Evolutionary conservation across 64 coral and sea anemone species (phyloP), one percentile per base, ranked within the genome.

Genomic region (Dendronephthya gigantea): DNA sequence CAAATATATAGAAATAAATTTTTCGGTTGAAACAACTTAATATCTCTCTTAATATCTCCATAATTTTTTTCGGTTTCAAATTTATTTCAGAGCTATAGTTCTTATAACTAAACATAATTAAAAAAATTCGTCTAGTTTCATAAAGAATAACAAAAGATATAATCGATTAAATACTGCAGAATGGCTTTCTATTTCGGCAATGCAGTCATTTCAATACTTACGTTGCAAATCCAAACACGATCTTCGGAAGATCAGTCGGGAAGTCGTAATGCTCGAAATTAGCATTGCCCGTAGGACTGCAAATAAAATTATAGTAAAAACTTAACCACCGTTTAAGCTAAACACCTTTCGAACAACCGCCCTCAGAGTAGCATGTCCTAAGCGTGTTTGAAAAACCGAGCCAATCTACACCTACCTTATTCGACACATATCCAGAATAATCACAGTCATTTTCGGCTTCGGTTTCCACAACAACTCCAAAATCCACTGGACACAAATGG

Each of bases 191-290:
- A n/a, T n/a, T n/a, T n/a, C n/a, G n/a, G n/a, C n/a, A n/a, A n/a
- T n/a, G n/a, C n/a, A n/a, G n/a, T n/a, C n/a, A n/a, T n/a, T n/a
- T n/a, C n/a, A n/a, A n/a, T n/a, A 96, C 94, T 92, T 87, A 96
- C 94, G 94, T 96, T 82, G 94, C 94, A 86, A 90, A 96, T 34
- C 94, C 94, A 4, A 90, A 82, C 13, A 96, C 89, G 81, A 90
- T 83, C 29, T 79, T 79, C 39, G 92, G 90, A 1, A 91, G 88
- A 50, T 92, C 86, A 30, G 74, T 48, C 30, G 94, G 94, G 66
- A 88, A 92, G 23, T 92, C 83, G 50, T 93, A 90, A 3, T 84
- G 66, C 33, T 90, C 76, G 75, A 85, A 93, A 43, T 58, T 56
- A 32, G 86, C 68, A 27, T 48, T 86, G 68, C 85, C 82, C 38